phyloP scores from a whole-genome alignment of 2,113 vertebrate genomes.

The Mungos mungo region DNA sequence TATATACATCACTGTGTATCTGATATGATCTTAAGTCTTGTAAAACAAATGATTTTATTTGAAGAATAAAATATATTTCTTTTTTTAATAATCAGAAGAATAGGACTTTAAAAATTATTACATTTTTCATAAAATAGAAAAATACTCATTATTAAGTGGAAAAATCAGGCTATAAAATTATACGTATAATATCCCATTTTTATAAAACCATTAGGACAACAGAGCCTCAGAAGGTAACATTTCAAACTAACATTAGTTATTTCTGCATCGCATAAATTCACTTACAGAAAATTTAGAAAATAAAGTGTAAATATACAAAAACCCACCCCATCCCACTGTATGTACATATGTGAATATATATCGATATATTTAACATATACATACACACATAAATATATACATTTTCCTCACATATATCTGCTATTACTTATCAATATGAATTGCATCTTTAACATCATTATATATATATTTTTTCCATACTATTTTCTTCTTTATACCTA shows the following conservation, averaged over 20 bases:
- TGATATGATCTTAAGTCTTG: neutral
- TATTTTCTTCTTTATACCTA: conserved; percentile 3
- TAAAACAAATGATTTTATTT: conserved; percentile 35
- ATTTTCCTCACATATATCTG: neutral
- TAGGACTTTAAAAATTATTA: conserved; percentile 1
- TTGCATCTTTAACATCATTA: conserved; percentile 17
- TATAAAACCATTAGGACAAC: neutral
- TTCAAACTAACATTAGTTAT: conserved; percentile 22
- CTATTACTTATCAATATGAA: conserved; percentile 9
- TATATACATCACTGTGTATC: neutral
- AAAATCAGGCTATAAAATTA: conserved; percentile 11
- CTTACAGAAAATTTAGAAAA: neutral
- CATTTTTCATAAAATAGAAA: conserved; percentile 35
- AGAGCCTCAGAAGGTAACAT: conserved; percentile 1
- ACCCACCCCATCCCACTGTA: neutral
- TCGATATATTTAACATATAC: neutral
- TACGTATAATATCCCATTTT: neutral
- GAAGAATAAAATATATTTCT: neutral
- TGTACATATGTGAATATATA: neutral
- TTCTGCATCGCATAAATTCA: neutral
- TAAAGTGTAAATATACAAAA: neutral
- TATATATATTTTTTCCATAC: neutral
- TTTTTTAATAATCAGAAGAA: neutral
- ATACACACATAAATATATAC: neutral
- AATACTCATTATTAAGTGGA: conserved; percentile 33